phyloP scores from a whole-genome alignment of 53 echinoderm and acorn worm species.

The Glandiceps talaboti region DNA sequence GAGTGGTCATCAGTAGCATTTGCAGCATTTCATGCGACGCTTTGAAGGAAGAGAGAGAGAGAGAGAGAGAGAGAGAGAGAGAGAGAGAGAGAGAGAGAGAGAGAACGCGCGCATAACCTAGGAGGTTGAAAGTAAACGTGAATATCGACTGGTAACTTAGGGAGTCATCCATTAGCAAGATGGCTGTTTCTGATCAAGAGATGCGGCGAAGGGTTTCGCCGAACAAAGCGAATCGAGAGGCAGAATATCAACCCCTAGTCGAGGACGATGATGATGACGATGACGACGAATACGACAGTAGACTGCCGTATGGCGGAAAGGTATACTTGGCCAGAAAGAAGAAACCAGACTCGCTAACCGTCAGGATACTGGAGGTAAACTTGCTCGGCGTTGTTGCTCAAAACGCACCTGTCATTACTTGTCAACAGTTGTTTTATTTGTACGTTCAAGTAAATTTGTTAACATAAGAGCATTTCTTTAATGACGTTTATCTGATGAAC shows the following conservation, averaged over 20 bases:
- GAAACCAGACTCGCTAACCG: constrained; percentile 66
- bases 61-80: no score
- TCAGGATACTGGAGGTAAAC: constrained; percentile 56
- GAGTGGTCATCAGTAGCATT: no score
- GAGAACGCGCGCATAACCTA: no score
- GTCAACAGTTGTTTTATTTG: no score
- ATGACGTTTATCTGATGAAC: no score
- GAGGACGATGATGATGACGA: constrained; percentile 54
- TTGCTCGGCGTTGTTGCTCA: background rate
- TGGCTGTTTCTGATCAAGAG: background rate
- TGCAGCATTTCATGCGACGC: no score
- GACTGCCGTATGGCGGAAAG: constrained; percentile 68
- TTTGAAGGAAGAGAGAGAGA: no score
- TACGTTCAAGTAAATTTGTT: no score
- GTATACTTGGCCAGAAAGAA: constrained; percentile 78
- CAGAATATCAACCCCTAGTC: background rate
- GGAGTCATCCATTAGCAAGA: background rate
- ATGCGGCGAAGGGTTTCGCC: background rate
- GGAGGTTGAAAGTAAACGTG: background rate
- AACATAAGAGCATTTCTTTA: no score
- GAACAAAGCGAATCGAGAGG: background rate
- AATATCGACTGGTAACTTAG: background rate
- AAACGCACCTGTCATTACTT: no score
- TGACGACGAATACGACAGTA: constrained; percentile 41
- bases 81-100: no score